Evolutionary conservation across 2,113 vertebrate genomes (phyloP).

Genomic region (Notothenia coriiceps): DNA sequence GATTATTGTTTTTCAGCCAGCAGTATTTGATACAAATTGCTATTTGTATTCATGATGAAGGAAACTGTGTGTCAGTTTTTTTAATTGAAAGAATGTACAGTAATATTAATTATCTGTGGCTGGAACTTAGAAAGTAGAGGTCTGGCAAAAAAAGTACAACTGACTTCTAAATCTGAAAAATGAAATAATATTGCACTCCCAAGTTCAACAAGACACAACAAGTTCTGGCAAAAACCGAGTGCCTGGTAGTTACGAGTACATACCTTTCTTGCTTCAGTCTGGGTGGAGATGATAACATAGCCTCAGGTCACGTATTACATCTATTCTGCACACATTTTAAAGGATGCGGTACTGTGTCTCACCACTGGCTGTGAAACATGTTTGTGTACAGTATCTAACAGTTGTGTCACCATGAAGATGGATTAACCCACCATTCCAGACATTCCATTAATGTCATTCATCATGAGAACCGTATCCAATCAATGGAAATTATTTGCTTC

Average conservation of each 20-base stretch:
- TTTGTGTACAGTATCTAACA: not conserved
- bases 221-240: slow-evolving; percentile 54
- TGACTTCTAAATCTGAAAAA: not conserved
- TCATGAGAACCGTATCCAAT: slow-evolving; percentile 2
- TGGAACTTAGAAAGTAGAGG: not conserved
- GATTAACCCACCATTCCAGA: slow-evolving; percentile 17
- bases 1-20: not conserved
- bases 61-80: not conserved
- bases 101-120: not conserved
- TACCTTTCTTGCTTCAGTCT: slow-evolving; percentile 19
- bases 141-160: not conserved
- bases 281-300: slow-evolving; percentile 13
- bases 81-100: not conserved
- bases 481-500: not conserved
- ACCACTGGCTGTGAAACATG: slow-evolving; percentile 1
- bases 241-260: slow-evolving; percentile 60
- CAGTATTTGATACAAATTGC: not conserved
- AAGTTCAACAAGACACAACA: slow-evolving; percentile 50
- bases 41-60: not conserved
- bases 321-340: not conserved
- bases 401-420: not conserved
- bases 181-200: not conserved
- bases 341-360: not conserved
- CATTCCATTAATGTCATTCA: slow-evolving; percentile 13
- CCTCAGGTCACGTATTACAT: slow-evolving; percentile 41